phyloP scores from a whole-genome alignment of 2,113 vertebrate genomes.

The Symphodus melops region DNA sequence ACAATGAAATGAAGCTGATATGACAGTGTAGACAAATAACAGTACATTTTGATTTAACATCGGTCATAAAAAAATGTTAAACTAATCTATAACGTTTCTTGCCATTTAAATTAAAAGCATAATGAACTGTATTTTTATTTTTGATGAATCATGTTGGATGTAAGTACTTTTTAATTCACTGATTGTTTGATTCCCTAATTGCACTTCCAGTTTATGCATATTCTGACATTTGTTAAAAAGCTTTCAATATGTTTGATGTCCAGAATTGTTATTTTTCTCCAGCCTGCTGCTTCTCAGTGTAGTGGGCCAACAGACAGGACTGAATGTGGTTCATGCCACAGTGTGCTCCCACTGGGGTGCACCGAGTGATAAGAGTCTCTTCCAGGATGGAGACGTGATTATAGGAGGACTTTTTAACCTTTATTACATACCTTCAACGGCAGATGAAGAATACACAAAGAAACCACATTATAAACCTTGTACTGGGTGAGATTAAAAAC shows the following conservation, averaged over 20 bases:
- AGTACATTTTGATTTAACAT: too few species aligned
- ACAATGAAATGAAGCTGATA: too few species aligned
- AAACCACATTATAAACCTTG: conserved; percentile 62
- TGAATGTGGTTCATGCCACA: conserved; percentile 29
- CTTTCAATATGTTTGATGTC: conserved; percentile 7
- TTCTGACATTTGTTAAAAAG: background rate
- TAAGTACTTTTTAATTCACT: too few species aligned
- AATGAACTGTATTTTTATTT: too few species aligned
- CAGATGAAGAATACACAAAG: conserved; percentile 57
- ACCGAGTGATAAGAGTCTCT: conserved; percentile 57
- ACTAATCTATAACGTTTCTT: too few species aligned
- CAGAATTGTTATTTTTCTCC: too few species aligned
- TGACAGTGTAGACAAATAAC: too few species aligned
- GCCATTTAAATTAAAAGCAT: too few species aligned
- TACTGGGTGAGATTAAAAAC: conserved; percentile 64
- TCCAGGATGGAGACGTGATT: conserved; percentile 79
- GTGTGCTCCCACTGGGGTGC: conserved; percentile 64
- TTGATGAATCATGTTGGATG: too few species aligned
- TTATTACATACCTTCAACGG: conserved; percentile 47
- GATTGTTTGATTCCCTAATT: too few species aligned
- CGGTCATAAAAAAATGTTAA: too few species aligned
- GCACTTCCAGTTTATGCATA: too few species aligned
- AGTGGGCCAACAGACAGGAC: conserved; percentile 31
- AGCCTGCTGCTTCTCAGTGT: conserved; percentile 51
- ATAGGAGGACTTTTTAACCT: conserved; percentile 80